These are phyloP conservation scores for Dryomyza anilis DNA, from an alignment of 2,888 invertebrate genomes.

Conservation along the genomic window DNA sequence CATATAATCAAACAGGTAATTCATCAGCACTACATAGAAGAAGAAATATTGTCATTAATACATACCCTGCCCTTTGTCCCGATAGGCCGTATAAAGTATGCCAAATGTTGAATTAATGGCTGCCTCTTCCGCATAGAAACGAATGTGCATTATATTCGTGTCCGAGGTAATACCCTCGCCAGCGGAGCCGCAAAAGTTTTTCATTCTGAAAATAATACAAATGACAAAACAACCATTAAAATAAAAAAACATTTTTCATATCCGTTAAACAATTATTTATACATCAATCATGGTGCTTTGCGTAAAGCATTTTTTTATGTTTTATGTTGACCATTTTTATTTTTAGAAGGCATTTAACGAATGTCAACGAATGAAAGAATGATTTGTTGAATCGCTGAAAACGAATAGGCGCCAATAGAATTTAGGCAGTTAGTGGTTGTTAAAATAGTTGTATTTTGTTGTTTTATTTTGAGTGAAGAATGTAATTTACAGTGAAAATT, in stretches of 20 bases:
- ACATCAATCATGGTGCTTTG: constrained; percentile 11
- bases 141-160: constrained; percentile 73
- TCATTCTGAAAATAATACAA: constrained; percentile 62
- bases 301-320: neutral
- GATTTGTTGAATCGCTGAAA: no score
- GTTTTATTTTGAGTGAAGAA: no score
- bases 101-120: constrained; percentile 70
- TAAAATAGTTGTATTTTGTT: no score
- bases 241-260: constrained; percentile 3
- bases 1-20: neutral
- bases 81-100: constrained; percentile 77
- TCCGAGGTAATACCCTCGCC: constrained; percentile 76
- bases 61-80: constrained; percentile 65
- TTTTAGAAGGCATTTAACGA: no score
- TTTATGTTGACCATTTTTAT: neutral
- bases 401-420: no score
- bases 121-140: constrained; percentile 72
- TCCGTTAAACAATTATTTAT: constrained; percentile 12
- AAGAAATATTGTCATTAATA: constrained; percentile 22
- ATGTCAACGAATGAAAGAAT: no score
- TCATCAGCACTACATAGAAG: neutral
- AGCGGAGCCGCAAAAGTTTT: constrained; percentile 84
- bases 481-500: no score
- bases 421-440: no score
- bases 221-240: no score